Evolutionary conservation across 2,888 invertebrate species (phyloP).

Genomic region (Ormyrus nitidulus): DNA sequence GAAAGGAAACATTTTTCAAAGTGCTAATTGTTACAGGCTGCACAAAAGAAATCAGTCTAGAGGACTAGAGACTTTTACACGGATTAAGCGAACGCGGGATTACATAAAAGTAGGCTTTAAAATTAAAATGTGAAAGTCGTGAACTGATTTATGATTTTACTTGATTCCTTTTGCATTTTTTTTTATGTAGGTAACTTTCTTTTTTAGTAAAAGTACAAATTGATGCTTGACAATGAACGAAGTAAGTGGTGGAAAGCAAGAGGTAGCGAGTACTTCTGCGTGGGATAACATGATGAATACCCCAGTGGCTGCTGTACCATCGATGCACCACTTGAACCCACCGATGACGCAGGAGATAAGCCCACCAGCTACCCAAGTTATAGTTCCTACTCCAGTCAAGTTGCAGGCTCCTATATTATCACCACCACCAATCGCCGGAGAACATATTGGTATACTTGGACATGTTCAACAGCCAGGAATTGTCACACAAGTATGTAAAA

Average conservation of each 20-base stretch:
- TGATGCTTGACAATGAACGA: conserved; percentile 72
- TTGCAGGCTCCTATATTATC: conserved; percentile 70
- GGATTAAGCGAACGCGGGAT: conserved; percentile 11
- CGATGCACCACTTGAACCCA: conserved; percentile 68
- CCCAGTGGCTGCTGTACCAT: conserved; percentile 63
- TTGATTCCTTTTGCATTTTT: neutral
- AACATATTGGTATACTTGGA: conserved; percentile 68
- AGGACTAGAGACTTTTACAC: conserved; percentile 17
- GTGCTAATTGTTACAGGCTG: neutral
- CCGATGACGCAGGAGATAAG: conserved; percentile 67
- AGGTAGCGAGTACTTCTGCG: conserved; percentile 72
- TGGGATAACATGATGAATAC: conserved; percentile 74
- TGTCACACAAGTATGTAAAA: conserved; percentile 65
- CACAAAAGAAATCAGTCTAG: neutral
- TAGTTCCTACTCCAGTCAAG: conserved; percentile 76
- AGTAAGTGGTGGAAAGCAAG: conserved; percentile 74
- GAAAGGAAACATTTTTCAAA: no score
- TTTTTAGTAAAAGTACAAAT: conserved; percentile 52
- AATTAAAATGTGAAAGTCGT: conserved; percentile 17
- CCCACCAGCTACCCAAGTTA: conserved; percentile 70
- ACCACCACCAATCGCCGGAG: conserved; percentile 67
- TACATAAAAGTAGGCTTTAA: conserved; percentile 26
- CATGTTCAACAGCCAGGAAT: conserved; percentile 72
- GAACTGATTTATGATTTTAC: neutral
- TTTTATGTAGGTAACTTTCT: conserved; percentile 12